These are phyloP conservation scores for Pristionchus mayeri DNA, from an alignment of 2,888 invertebrate genomes.

Conservation along the genomic window DNA sequence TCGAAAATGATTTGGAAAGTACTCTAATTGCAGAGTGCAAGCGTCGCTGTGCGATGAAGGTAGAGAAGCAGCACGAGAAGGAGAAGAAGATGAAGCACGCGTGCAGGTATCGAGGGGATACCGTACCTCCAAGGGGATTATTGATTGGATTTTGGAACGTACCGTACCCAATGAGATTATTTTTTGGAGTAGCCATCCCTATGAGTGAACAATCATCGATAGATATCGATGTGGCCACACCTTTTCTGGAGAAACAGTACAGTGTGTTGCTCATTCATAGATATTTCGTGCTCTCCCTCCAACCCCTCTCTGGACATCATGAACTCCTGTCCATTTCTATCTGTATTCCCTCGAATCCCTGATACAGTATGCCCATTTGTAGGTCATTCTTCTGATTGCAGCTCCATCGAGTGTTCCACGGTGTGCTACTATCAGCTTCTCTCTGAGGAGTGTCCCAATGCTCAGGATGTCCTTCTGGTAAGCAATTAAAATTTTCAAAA, in stretches of 20 bases:
- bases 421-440: conserved; percentile 73
- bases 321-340: no score
- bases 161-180: not conserved
- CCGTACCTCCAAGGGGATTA: not conserved
- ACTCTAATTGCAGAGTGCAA: conserved; percentile 57
- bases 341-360: no score
- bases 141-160: not conserved
- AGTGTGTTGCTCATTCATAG: no score
- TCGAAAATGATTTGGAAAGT: no score
- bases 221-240: no score
- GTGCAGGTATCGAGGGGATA: conserved; percentile 58
- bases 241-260: no score
- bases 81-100: conserved; percentile 59
- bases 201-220: no score
- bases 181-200: no score
- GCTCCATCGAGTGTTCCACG: conserved; percentile 71
- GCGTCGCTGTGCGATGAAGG: conserved; percentile 55
- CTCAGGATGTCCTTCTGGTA: conserved; percentile 67
- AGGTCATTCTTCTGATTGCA: conserved; percentile 48
- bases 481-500: conserved; percentile 31
- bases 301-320: no score
- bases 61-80: conserved; percentile 57
- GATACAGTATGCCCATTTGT: no score
- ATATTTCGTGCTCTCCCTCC: no score
- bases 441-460: conserved; percentile 66